Evolutionary conservation across 2,113 vertebrate species (phyloP).

Genomic region (Xenopus laevis): DNA sequence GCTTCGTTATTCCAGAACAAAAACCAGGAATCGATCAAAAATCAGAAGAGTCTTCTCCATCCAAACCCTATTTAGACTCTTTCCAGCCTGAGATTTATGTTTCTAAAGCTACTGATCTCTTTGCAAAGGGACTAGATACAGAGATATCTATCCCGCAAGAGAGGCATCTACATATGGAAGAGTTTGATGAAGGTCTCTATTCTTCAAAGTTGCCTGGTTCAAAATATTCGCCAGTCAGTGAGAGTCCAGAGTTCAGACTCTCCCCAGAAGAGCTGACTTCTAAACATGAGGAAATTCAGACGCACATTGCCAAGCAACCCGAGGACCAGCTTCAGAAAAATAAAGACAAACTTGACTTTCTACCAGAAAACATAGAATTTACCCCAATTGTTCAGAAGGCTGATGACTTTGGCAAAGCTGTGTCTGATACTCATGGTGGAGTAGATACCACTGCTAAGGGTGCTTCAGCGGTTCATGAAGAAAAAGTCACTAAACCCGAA

Average conservation of each 20-base stretch:
- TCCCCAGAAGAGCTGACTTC: neutral
- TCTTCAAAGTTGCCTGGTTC: slow-evolving; percentile 51
- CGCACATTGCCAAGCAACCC: neutral
- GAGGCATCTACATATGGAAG: slow-evolving; percentile 64
- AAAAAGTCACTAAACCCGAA: slow-evolving; percentile 6
- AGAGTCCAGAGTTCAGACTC: neutral
- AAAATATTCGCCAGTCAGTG: slow-evolving; percentile 47
- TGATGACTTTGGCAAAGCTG: slow-evolving; percentile 5
- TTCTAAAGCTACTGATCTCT: slow-evolving; percentile 36
- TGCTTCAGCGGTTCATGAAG: neutral
- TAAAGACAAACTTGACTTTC: neutral
- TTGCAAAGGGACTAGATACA: slow-evolving; percentile 43
- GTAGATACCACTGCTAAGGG: neutral
- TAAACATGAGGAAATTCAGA: neutral
- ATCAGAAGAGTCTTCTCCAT: slow-evolving; percentile 45
- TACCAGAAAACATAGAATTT: neutral
- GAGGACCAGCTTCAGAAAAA: neutral
- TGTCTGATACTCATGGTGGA: neutral
- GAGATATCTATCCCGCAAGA: slow-evolving; percentile 55
- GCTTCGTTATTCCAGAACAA: slow-evolving; percentile 33
- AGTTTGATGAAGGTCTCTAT: slow-evolving; percentile 51
- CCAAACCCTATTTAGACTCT: slow-evolving; percentile 69
- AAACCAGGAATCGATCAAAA: slow-evolving; percentile 45
- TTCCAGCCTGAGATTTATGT: slow-evolving; percentile 51
- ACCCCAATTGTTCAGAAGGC: neutral